phyloP scores from a whole-genome alignment of 2,888 invertebrate species.

The Acronicta psi region DNA sequence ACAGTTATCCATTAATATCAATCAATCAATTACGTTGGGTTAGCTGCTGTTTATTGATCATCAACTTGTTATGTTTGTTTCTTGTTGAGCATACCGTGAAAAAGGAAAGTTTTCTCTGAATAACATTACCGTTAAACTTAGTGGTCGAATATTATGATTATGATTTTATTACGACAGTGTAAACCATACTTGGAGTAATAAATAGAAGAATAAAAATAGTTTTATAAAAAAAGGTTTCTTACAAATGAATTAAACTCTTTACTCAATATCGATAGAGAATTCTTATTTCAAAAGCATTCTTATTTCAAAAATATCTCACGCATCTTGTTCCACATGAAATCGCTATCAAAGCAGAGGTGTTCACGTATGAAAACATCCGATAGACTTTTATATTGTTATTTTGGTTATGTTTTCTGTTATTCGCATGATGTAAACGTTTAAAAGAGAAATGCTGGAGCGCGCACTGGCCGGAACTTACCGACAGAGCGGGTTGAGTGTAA shows the following conservation, averaged over 20 bases:
- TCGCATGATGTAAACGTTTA: constrained; percentile 64
- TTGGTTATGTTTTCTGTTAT: constrained; percentile 57
- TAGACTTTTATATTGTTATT: constrained; percentile 42
- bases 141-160: background rate
- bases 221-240: no score
- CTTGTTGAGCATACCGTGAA: constrained; percentile 8
- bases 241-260: no score
- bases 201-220: background rate
- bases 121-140: background rate
- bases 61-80: constrained; percentile 42
- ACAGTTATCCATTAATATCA: constrained; percentile 68
- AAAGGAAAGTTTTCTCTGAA: constrained; percentile 23
- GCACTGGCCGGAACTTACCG: constrained; percentile 73
- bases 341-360: constrained; percentile 29
- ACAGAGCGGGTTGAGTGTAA: constrained; percentile 70
- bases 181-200: background rate
- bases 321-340: constrained; percentile 26
- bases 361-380: constrained; percentile 34
- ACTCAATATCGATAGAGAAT: no score
- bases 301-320: constrained; percentile 9
- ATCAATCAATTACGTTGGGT: constrained; percentile 68
- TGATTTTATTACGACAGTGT: background rate
- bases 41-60: constrained; percentile 63
- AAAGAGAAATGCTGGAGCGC: constrained; percentile 73
- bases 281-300: background rate